Evolutionary conservation across 2,888 invertebrate genomes (phyloP), one percentile per base, ranked within the genome.

Genomic region (Oscheius myriophilus): DNA sequence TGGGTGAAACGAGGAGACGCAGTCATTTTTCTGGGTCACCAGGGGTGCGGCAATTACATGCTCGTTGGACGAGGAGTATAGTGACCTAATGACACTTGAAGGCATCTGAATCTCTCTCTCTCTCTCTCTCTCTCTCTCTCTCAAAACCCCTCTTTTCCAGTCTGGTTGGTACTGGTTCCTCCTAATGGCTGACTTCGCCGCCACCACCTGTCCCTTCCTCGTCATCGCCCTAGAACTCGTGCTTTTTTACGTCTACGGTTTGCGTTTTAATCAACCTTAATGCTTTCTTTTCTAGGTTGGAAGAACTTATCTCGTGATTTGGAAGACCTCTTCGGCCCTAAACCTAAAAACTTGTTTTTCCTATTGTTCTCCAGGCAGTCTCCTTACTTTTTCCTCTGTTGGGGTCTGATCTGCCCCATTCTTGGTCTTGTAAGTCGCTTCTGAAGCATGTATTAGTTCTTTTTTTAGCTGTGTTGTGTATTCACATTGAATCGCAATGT

Each of bases 131-230:
- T 33, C 33, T 33, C 33, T 33, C 33, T 33, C 33, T 33, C 33
- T 33, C 33, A 6, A 33, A 33, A 3, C 33, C 33, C 33, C 3
- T 33, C 21, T 33, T 18, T 45, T 66, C 33, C 14, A 67, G 58
- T n/a, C 21, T 21, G 63, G 67, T 12, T 52, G 2, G 39, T 63
- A 39, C 14, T 63, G 63, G 63, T 63, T 63, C 43, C 12, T 41
- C 16, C 14, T 63, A 12, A 33, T 53, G 42, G 42, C 41, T 2
- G 52, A 52, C 14, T 52, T 52, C 39, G 21, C 51, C 18, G 63
- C 23, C 21, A 39, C 51, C 12, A 63, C 63, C 1, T 21, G 52
- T 39, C 42, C 52, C 11, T 41, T 33, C 43, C 1, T 52, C 12
- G 42, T 18, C 16, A 41, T 41, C 21, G 16, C 33, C n/a, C 2